phyloP scores from a whole-genome alignment of 2,113 vertebrate species.

The Dermatemys mawii region DNA sequence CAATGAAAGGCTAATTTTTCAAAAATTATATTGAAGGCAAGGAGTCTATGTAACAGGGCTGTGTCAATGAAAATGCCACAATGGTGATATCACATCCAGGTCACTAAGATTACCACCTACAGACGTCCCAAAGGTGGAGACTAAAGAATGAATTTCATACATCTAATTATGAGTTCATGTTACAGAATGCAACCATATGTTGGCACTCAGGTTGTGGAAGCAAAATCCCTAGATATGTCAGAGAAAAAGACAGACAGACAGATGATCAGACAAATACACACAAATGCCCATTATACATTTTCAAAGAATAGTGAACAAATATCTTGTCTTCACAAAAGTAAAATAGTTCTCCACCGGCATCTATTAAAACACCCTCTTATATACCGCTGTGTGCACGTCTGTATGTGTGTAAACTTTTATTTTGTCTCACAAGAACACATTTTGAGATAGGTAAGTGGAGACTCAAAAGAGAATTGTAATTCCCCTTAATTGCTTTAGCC shows the following conservation, averaged over 20 bases:
- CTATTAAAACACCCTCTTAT: neutral
- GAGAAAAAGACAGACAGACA: neutral
- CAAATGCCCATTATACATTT: neutral
- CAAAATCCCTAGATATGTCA: neutral
- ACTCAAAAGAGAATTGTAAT: neutral
- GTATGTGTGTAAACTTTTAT: neutral
- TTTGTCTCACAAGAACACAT: neutral
- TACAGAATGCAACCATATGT: slow-evolving; percentile 74
- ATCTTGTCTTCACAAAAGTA: neutral
- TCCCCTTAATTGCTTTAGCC: neutral
- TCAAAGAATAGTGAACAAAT: neutral
- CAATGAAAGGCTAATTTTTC: slow-evolving; percentile 71
- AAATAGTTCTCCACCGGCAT: neutral
- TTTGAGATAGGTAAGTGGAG: neutral
- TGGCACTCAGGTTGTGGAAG: slow-evolving; percentile 15
- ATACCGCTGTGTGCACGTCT: neutral
- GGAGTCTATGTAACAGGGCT: slow-evolving; percentile 31
- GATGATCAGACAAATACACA: neutral
- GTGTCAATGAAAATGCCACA: slow-evolving; percentile 70
- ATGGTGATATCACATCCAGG: slow-evolving; percentile 71
- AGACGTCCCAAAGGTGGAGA: slow-evolving; percentile 59
- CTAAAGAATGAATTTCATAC: slow-evolving; percentile 39
- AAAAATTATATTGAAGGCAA: slow-evolving; percentile 57
- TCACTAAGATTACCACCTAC: slow-evolving; percentile 72
- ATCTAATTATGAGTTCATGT: slow-evolving; percentile 56